Conservation (phyloP, 2,113 vertebrate species). For the Rana temporaria region DNA sequence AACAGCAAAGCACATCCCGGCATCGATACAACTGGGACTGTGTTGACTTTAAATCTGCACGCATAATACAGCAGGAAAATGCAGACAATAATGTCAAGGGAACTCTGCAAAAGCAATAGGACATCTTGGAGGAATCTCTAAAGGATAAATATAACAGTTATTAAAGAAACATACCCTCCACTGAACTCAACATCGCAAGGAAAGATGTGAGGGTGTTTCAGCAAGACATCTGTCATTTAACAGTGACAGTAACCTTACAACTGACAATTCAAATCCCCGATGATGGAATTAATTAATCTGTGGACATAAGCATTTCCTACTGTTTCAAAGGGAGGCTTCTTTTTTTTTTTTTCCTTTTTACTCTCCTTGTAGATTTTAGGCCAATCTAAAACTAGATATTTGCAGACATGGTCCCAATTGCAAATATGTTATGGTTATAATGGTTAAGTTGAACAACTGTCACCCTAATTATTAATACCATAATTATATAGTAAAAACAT, state of each 20-base stretch:
- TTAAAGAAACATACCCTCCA: conserved; percentile 81
- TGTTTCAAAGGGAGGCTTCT: conserved; percentile 57
- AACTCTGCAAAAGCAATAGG: conserved; percentile 75
- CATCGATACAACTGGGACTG: conserved; percentile 79
- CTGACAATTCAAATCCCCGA: conserved; percentile 80
- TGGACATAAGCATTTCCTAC: conserved; percentile 48
- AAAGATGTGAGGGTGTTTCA: conserved; percentile 86
- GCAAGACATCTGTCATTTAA: conserved; percentile 94
- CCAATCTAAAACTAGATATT: background rate
- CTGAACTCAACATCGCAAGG: conserved; percentile 85
- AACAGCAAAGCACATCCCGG: conserved; percentile 78
- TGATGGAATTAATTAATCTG: conserved; percentile 72
- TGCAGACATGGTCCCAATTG: background rate
- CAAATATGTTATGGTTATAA: too few relatives aligned
- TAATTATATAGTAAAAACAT: background rate
- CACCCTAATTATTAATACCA: background rate
- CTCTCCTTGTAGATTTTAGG: background rate
- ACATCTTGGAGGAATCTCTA: conserved; percentile 77
- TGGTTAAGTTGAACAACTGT: background rate
- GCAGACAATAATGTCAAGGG: conserved; percentile 72
- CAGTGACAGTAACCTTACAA: conserved; percentile 87
- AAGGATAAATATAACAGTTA: conserved; percentile 92
- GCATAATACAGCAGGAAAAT: conserved; percentile 80
- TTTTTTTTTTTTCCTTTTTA: conserved; percentile 65
- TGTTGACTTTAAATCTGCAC: conserved; percentile 73